Percentiles rank a stretch among this genome's conserved stretches.
Evolutionary conservation across 2,888 invertebrate genomes (phyloP).

Genomic region (Polymixis flavicincta): DNA sequence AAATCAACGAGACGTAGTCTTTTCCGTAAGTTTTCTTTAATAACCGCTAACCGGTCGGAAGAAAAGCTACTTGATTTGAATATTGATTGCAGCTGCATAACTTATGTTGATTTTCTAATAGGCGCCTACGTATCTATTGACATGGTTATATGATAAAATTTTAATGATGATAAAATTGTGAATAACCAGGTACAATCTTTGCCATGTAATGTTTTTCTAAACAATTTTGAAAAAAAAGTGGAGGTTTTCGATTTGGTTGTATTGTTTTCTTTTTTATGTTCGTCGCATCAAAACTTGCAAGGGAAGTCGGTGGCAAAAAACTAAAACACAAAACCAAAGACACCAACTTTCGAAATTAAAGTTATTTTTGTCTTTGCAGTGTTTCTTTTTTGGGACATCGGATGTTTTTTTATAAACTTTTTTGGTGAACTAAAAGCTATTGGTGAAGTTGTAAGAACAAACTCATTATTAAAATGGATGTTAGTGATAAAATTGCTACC

Average conservation of each 20-base stretch:
- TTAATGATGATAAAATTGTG: not conserved
- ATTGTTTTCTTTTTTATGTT: too few relatives aligned
- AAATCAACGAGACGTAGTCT: conserved; percentile 15
- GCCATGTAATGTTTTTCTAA: not conserved
- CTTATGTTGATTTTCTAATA: conserved; percentile 33
- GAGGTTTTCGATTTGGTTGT: too few relatives aligned
- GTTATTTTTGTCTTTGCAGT: too few relatives aligned
- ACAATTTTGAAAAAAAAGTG: too few relatives aligned
- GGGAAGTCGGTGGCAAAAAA: too few relatives aligned
- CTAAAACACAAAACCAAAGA: too few relatives aligned
- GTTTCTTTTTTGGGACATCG: too few relatives aligned
- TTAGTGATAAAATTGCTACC: too few relatives aligned
- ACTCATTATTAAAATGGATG: not conserved
- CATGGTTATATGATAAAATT: not conserved
- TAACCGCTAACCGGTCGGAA: conserved; percentile 27
- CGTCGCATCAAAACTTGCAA: too few relatives aligned
- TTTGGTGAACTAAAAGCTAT: not conserved
- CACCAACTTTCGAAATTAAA: too few relatives aligned
- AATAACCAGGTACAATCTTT: not conserved
- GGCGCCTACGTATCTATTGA: conserved; percentile 20
- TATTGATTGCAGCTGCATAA: conserved; percentile 46
- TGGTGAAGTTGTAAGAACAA: not conserved
- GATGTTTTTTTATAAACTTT: too few relatives aligned
- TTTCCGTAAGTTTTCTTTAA: conserved; percentile 58
- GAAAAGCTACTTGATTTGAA: conserved; percentile 39